A percentile compares a stretch with the other conserved stretches of the same genome.
Evolutionary conservation across 2,113 vertebrate genomes (phyloP).

Genomic region (Chamaea fasciata): DNA sequence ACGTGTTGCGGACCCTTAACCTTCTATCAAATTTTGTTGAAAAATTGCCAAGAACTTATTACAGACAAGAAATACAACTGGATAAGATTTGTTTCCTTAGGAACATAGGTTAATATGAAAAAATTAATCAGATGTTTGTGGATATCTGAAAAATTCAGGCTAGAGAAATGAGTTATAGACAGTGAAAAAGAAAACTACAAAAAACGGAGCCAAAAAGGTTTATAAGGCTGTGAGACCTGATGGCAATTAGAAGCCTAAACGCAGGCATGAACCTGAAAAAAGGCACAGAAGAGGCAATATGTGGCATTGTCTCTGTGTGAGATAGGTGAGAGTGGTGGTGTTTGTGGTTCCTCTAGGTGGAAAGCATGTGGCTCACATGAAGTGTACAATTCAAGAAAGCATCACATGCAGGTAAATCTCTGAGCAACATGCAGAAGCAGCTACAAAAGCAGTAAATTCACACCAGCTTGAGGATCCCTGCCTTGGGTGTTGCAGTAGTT

Average conservation of each 20-base stretch:
- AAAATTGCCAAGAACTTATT: constrained; percentile 3
- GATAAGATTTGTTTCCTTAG: constrained; percentile 1
- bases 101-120: neutral
- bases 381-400: neutral
- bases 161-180: neutral
- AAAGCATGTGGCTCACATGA: neutral
- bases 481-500: neutral
- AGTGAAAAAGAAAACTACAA: neutral
- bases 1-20: neutral
- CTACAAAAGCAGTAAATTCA: neutral
- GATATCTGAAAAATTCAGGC: neutral
- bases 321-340: neutral
- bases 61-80: neutral
- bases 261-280: neutral
- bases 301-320: neutral
- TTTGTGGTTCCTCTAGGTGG: neutral
- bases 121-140: neutral
- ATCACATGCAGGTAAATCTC: neutral
- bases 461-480: neutral
- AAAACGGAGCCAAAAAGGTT: neutral
- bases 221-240: neutral
- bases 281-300: neutral
- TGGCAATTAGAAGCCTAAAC: neutral
- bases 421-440: neutral
- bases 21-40: neutral